Evolutionary conservation across 2,113 vertebrate genomes (phyloP).

Genomic region (Morone chrysops): DNA sequence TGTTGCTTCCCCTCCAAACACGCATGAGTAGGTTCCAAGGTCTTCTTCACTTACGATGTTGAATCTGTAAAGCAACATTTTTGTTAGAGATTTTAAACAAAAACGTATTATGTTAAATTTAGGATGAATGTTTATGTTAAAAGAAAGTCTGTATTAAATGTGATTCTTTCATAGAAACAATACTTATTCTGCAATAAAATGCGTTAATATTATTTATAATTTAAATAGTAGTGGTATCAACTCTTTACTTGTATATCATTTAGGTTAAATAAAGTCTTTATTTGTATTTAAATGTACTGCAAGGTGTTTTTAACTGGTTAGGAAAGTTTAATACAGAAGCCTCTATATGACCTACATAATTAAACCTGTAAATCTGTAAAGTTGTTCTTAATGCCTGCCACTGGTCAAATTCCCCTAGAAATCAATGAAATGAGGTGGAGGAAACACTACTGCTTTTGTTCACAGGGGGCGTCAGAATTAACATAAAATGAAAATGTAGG

Average conservation of each 20-base stretch:
- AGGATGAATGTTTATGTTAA: background rate
- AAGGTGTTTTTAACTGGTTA: no score
- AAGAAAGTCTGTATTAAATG: no score
- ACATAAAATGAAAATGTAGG: no score
- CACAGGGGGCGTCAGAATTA: no score
- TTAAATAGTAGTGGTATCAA: background rate
- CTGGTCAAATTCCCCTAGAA: no score
- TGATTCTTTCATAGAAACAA: background rate
- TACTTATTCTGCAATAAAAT: background rate
- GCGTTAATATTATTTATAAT: background rate
- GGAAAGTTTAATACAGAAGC: no score
- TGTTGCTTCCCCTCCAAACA: conserved; percentile 71
- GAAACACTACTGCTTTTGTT: no score
- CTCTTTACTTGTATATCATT: background rate
- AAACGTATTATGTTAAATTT: background rate
- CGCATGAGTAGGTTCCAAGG: conserved; percentile 80
- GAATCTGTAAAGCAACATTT: conserved; percentile 67
- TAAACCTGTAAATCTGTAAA: no score
- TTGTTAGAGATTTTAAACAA: background rate
- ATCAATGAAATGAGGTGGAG: no score
- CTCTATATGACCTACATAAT: no score
- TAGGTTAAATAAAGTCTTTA: background rate
- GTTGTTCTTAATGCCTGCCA: no score
- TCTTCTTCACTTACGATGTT: conserved; percentile 55
- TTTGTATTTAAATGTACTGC: background rate